These are phyloP conservation scores for Heterodera filipjevi DNA, from an alignment of 2,888 invertebrate genomes.

Conservation along the genomic window DNA sequence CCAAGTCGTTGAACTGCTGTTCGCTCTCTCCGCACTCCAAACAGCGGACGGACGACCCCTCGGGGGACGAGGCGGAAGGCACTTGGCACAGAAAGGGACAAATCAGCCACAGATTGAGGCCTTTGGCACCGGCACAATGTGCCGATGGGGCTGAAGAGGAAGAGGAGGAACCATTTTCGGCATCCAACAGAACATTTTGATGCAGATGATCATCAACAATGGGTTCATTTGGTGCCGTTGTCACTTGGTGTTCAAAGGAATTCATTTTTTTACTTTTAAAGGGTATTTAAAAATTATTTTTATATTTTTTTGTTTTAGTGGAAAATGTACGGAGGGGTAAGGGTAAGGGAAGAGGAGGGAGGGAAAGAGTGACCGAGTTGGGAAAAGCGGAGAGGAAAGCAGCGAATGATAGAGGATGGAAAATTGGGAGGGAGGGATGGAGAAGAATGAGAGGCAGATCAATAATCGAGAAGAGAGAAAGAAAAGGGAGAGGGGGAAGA, in stretches of 20 bases:
- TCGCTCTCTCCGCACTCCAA: background rate
- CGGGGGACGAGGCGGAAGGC: background rate
- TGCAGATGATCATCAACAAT: too few species aligned
- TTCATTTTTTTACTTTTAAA: too few species aligned
- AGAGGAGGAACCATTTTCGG: background rate
- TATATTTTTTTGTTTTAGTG: too few species aligned
- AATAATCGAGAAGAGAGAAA: background rate
- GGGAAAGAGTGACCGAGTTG: background rate
- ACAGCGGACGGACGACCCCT: background rate
- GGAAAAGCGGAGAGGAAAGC: background rate
- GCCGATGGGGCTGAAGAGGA: background rate
- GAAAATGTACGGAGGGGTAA: background rate
- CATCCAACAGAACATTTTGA: background rate
- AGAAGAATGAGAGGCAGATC: slow-evolving; percentile 1
- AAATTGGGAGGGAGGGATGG: slow-evolving; percentile 3
- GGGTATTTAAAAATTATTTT: too few species aligned
- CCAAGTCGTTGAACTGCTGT: background rate
- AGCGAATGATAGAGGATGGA: background rate
- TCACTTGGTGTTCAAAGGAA: background rate
- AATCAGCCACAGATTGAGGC: background rate
- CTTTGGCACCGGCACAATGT: background rate
- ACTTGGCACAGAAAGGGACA: background rate
- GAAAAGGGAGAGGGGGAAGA: background rate
- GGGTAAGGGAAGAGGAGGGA: too few species aligned
- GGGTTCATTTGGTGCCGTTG: background rate